A percentile compares a stretch with the other conserved stretches of the same genome.
Evolutionary conservation across 2,797 vertebrate species (phyloP).

Genomic region (Setipinna tenuifilis): DNA sequence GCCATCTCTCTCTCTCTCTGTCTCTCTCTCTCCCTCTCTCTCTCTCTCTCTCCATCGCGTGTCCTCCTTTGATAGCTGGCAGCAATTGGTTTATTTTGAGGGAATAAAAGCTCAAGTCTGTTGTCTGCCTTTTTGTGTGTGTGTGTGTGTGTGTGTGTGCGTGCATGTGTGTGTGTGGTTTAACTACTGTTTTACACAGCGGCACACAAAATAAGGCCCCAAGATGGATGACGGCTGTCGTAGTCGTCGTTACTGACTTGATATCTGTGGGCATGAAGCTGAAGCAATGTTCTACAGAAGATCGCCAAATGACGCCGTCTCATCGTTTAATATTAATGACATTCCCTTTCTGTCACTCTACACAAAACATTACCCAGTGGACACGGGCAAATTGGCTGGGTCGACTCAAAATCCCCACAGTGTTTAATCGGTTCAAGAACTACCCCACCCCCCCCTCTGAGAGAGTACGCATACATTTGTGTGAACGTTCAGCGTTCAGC

Average conservation of each 20-base stretch:
- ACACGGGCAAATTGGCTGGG: background rate
- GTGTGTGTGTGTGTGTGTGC: constrained; percentile 41
- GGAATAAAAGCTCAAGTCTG: constrained; percentile 8
- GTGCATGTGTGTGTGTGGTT: constrained; percentile 36
- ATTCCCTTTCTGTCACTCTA: background rate
- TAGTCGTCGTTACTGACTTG: too few relatives aligned
- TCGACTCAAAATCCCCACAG: background rate
- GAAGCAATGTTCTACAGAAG: too few relatives aligned
- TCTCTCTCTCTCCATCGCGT: background rate
- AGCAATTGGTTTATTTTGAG: constrained; percentile 18
- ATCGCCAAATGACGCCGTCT: too few relatives aligned
- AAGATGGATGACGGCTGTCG: too few relatives aligned
- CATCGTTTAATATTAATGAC: too few relatives aligned
- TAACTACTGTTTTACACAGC: too few relatives aligned
- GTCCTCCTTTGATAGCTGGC: background rate
- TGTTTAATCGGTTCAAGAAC: background rate
- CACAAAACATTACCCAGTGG: constrained; percentile 23
- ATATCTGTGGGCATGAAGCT: too few relatives aligned
- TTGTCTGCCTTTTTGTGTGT: constrained; percentile 35
- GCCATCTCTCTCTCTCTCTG: background rate
- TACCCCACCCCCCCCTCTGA: background rate
- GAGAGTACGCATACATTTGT: background rate
- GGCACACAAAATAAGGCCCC: too few relatives aligned
- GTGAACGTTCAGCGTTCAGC: background rate
- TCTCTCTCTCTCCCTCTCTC: too few relatives aligned